Evolutionary conservation across 2,888 invertebrate species (phyloP), one percentile per base, ranked within the genome.

Genomic region (Hetaerina titia): DNA sequence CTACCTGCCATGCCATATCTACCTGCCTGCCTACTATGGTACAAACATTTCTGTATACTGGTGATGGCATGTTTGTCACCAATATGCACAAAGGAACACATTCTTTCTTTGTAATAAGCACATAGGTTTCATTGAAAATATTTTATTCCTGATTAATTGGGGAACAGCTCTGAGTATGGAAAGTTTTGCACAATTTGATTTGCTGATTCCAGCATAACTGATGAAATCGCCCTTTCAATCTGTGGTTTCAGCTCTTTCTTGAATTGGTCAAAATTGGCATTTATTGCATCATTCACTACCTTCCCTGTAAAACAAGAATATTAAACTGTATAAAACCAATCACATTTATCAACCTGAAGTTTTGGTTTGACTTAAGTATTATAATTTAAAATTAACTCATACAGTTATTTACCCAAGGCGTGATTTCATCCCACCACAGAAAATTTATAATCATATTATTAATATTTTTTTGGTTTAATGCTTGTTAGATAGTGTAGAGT

Each of bases 191-290:
- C 97, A 69, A 98, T 97, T 95, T 97, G 97, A 96, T 98, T 98
- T 8, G 97, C 97, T 11, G 97, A 96, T 1, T 97, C 97, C 92
- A 97, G 96, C 22, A 98, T 96, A 1, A 97, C 96, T 7, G 96
- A 97, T 0, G 97, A 96, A 0, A 97, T 97, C 0, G 97, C 97
- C 95, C 96, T 97, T 96, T 98, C 97, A 2, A 98, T 96, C 95
- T 97, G 96, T 0, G 98, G 98, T 96, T 97, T 97, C 22, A 97
- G 96, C 0, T 97, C 97, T 63, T 96, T 96, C 15, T 97, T 96
- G 96, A 98, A 97, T 81, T 97, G 97, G 0, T 97, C 97, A 95
- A 97, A 97, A 96, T 98, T 98, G 96, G 97, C 97, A 96, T 98
- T 97, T 90, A 98, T 97, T 0, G 97, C 97, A 88, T 96, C 96